Conservation (phyloP, 2,797 vertebrate genomes). For the Novumbra hubbsi region DNA sequence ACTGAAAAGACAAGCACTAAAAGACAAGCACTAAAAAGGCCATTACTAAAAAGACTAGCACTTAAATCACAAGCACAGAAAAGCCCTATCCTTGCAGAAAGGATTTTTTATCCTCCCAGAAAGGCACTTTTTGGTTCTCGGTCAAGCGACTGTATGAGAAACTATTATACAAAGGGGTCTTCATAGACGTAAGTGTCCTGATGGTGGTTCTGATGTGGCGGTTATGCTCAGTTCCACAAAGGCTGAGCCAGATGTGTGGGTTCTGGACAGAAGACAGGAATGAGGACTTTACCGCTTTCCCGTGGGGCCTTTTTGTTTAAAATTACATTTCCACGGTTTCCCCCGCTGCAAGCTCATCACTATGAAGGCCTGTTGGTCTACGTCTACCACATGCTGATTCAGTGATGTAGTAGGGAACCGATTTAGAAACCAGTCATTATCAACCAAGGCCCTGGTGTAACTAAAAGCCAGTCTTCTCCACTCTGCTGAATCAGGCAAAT, state of each 20-base stretch:
- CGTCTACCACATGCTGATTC: constrained; percentile 35
- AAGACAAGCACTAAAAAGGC: too few relatives aligned
- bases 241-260: constrained; percentile 50
- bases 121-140: background rate
- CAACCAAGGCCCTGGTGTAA: background rate
- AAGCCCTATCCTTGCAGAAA: constrained; percentile 13
- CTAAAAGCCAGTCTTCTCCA: background rate
- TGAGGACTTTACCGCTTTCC: background rate
- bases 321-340: background rate
- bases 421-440: constrained; percentile 3
- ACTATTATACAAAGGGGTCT: constrained; percentile 18
- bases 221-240: constrained; percentile 11
- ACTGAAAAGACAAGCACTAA: too few relatives aligned
- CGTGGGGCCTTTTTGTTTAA: background rate
- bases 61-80: background rate
- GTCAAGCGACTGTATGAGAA: constrained; percentile 19
- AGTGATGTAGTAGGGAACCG: constrained; percentile 11
- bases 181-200: constrained; percentile 25
- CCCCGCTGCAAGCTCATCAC: background rate
- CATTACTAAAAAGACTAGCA: too few relatives aligned
- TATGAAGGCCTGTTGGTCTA: constrained; percentile 11
- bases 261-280: constrained; percentile 28
- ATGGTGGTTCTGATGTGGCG: constrained; percentile 23
- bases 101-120: constrained; percentile 1
- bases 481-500: background rate